Percentiles rank a stretch among this genome's conserved stretches.
phyloP scores from a whole-genome alignment of 2,888 invertebrate species.

The Trichogramma evanescens region DNA sequence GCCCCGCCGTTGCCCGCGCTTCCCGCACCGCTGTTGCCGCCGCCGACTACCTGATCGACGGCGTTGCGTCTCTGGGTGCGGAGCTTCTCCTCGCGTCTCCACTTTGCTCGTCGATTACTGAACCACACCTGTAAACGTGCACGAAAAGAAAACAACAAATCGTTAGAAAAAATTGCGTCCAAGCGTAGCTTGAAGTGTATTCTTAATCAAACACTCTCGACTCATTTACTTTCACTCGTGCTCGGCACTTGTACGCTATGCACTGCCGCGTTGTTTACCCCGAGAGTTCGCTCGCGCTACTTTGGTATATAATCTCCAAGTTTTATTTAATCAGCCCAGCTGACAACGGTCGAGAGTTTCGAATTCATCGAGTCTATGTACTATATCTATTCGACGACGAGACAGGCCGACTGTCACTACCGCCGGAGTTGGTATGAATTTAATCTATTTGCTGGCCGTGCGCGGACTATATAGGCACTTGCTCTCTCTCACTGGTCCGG shows the following conservation, averaged over 20 bases:
- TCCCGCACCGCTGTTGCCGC: slow-evolving; percentile 42
- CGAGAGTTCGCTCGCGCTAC: no score
- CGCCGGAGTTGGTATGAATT: neutral
- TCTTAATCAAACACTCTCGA: slow-evolving; percentile 26
- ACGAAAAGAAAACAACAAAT: neutral
- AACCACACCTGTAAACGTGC: slow-evolving; percentile 86
- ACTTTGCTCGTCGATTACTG: slow-evolving; percentile 97
- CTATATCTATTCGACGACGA: no score
- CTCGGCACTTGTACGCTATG: neutral
- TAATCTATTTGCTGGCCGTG: neutral
- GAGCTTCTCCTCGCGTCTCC: slow-evolving; percentile 97
- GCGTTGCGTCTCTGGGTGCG: slow-evolving; percentile 76
- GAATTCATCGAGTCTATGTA: no score
- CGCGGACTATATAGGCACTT: slow-evolving; percentile 4
- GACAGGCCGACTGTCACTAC: no score
- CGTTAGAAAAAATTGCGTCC: slow-evolving; percentile 7
- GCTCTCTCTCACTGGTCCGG: slow-evolving; percentile 15
- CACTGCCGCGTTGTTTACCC: no score
- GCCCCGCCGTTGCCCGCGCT: slow-evolving; percentile 51
- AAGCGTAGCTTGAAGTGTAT: slow-evolving; percentile 23
- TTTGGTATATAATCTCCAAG: no score
- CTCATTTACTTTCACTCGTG: slow-evolving; percentile 12
- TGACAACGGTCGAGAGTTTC: no score
- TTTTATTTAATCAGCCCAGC: no score
- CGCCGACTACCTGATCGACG: slow-evolving; percentile 51